phyloP scores from a whole-genome alignment of 2,888 invertebrate species.

The Nematopogon swammerdamellus region DNA sequence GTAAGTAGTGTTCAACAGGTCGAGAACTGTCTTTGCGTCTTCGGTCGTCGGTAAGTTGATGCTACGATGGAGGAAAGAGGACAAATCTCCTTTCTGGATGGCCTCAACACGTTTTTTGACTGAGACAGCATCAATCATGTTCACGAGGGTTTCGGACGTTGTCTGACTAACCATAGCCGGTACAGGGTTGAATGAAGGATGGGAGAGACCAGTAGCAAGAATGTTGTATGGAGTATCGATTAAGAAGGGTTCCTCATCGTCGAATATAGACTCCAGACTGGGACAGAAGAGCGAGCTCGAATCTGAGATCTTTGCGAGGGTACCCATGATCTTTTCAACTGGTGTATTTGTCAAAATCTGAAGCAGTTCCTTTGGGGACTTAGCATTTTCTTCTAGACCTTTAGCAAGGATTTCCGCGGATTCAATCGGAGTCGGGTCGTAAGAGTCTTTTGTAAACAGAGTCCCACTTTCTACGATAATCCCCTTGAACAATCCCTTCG shows the following conservation, averaged over 20 bases:
- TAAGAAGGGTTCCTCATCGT: constrained; percentile 38
- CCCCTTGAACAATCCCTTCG: constrained; percentile 36
- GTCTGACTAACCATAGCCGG: constrained; percentile 53
- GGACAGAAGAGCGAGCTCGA: constrained; percentile 38
- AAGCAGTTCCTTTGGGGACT: constrained; percentile 26
- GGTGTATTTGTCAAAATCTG: constrained; percentile 28
- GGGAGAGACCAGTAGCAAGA: constrained; percentile 21
- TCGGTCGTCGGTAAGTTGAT: constrained; percentile 18
- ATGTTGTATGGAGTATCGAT: constrained; percentile 42
- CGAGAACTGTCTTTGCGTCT: neutral
- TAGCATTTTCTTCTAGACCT: constrained; percentile 27
- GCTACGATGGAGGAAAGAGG: constrained; percentile 30
- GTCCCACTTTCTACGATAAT: constrained; percentile 42
- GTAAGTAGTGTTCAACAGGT: constrained; percentile 34
- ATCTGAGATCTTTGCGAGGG: constrained; percentile 41
- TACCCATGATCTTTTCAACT: constrained; percentile 30
- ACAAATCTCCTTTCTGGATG: constrained; percentile 32
- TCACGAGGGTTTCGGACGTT: constrained; percentile 50
- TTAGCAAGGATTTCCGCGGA: constrained; percentile 41
- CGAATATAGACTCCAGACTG: constrained; percentile 30
- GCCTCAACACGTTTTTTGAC: constrained; percentile 37
- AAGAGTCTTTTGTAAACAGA: constrained; percentile 32
- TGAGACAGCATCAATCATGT: constrained; percentile 36
- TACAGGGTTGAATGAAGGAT: constrained; percentile 28
- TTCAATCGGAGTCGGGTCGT: constrained; percentile 26